phyloP scores from a whole-genome alignment of 2,888 invertebrate genomes.

The Sialis lutaria region DNA sequence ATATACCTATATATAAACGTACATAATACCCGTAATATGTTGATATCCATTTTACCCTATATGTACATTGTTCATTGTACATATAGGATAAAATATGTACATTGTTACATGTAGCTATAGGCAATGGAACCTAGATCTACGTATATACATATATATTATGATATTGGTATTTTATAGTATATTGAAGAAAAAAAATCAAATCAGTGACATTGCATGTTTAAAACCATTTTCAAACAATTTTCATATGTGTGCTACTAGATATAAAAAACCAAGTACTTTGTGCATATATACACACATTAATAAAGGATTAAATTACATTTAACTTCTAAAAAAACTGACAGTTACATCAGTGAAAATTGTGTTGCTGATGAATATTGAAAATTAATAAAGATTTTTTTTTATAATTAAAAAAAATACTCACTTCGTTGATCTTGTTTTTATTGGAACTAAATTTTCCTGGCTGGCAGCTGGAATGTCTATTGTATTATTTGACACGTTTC shows the following conservation, averaged over 20 bases:
- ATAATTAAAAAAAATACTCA: conserved; percentile 1
- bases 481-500: not conserved
- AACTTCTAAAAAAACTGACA: conserved; percentile 12
- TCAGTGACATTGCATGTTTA: not conserved
- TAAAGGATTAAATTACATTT: conserved; percentile 16
- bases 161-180: too few relatives aligned
- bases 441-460: conserved; percentile 2
- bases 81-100: too few relatives aligned
- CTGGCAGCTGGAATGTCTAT: conserved; percentile 1
- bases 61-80: too few relatives aligned
- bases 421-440: conserved; percentile 2
- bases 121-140: too few relatives aligned
- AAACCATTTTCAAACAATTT: not conserved
- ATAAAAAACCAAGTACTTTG: not conserved
- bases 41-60: too few relatives aligned
- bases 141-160: too few relatives aligned
- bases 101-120: too few relatives aligned
- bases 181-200: too few relatives aligned
- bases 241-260: not conserved
- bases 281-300: conserved; percentile 19
- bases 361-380: not conserved
- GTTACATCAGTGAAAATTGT: conserved; percentile 10
- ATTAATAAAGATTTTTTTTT: not conserved
- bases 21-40: too few relatives aligned
- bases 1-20: too few relatives aligned